Evolutionary conservation across 92 coral and sea anemone genomes (phyloP).

Genomic region (Porites evermanni): DNA sequence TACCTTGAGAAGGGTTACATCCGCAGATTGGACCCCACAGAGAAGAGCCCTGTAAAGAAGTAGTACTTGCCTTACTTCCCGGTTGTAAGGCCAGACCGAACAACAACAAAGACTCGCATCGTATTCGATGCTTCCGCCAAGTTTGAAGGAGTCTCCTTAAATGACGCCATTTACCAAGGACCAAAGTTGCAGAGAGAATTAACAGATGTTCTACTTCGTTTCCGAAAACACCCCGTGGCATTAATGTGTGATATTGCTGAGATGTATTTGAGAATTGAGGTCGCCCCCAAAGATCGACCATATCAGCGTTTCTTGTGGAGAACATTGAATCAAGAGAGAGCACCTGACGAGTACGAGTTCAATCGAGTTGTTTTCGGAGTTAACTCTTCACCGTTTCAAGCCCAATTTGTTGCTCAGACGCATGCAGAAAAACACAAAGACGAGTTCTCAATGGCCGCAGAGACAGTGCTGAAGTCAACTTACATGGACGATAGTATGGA

Average conservation of each 20-base stretch:
- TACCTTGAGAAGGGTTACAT: constrained; percentile 20
- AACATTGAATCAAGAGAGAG: constrained; percentile 11
- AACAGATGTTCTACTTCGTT: constrained; percentile 1
- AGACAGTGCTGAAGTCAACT: constrained; percentile 52
- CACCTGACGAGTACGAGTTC: too few relatives aligned
- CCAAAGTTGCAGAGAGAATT: too few relatives aligned
- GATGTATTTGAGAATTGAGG: constrained; percentile 69
- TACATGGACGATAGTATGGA: constrained; percentile 45
- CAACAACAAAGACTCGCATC: constrained; percentile 73
- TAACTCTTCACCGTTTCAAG: constrained; percentile 57
- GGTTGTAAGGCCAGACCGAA: constrained; percentile 55
- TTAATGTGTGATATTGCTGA: constrained; percentile 74
- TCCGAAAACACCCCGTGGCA: constrained; percentile 67
- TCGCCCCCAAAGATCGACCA: constrained; percentile 54
- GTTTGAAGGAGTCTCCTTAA: constrained; percentile 30
- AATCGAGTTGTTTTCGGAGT: too few relatives aligned
- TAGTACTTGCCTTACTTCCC: constrained; percentile 50
- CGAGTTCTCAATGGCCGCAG: constrained; percentile 58
- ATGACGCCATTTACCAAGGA: too few relatives aligned
- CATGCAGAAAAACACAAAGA: too few relatives aligned
- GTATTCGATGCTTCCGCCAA: constrained; percentile 80
- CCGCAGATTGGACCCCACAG: too few relatives aligned
- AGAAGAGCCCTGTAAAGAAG: too few relatives aligned
- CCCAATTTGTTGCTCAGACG: constrained; percentile 28
- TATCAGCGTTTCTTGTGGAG: constrained; percentile 68